phyloP scores from a whole-genome alignment of 2,888 invertebrate species.

The Latrodectus elegans region DNA sequence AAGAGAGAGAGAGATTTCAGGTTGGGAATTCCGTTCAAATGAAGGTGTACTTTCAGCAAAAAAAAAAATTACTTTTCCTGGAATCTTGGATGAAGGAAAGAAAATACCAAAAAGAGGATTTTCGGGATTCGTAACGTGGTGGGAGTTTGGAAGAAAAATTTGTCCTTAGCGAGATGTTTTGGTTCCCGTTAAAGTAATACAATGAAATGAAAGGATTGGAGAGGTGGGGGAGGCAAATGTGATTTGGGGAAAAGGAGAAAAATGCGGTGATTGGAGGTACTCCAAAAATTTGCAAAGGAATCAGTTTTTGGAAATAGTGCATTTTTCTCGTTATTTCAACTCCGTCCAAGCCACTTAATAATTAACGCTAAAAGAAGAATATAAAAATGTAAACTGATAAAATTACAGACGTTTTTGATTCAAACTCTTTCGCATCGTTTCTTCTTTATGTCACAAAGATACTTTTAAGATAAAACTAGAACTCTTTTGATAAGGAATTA shows the following conservation, averaged over 20 bases:
- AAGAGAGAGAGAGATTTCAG: slow-evolving; percentile 32
- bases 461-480: too few species aligned
- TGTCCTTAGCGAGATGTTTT: slow-evolving; percentile 19
- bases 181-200: slow-evolving; percentile 24
- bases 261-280: neutral
- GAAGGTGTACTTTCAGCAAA: slow-evolving; percentile 39
- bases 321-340: neutral
- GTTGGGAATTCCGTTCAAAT: slow-evolving; percentile 23
- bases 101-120: slow-evolving; percentile 15
- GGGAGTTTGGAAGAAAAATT: slow-evolving; percentile 15
- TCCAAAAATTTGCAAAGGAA: neutral
- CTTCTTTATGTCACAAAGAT: too few species aligned
- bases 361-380: too few species aligned
- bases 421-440: too few species aligned
- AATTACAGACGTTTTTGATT: too few species aligned
- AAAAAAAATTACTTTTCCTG: slow-evolving; percentile 22
- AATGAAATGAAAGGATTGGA: slow-evolving; percentile 33
- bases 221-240: neutral
- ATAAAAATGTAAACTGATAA: too few species aligned
- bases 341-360: neutral
- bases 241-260: slow-evolving; percentile 3
- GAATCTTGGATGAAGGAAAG: neutral
- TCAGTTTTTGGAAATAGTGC: neutral
- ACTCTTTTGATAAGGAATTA: too few species aligned
- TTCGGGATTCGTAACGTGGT: slow-evolving; percentile 8